Conservation (phyloP, 2,888 invertebrate genomes). For the Strigamia transsilvanica region DNA sequence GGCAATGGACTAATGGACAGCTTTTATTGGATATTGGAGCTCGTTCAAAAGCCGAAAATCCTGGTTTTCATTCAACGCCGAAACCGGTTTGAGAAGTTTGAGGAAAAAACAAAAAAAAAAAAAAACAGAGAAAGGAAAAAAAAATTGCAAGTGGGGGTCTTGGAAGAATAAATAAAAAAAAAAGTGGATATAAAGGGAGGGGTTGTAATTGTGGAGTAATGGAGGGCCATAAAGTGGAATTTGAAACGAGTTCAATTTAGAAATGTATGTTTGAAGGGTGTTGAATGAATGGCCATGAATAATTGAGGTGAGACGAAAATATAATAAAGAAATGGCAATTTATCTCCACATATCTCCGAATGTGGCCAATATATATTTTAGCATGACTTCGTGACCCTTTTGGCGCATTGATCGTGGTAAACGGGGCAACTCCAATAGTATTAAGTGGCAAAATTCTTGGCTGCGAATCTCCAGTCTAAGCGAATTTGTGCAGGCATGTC, state of each 20-base stretch:
- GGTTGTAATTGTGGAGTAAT: slow-evolving; percentile 3
- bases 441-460: not conserved
- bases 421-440: not conserved
- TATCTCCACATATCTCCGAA: too few relatives aligned
- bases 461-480: slow-evolving; percentile 2
- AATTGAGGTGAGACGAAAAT: not conserved
- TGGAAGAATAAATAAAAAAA: not conserved
- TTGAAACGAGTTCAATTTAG: not conserved
- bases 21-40: slow-evolving; percentile 27
- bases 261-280: not conserved
- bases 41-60: slow-evolving; percentile 39
- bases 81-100: not conserved
- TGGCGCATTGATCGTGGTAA: not conserved
- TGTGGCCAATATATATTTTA: too few relatives aligned
- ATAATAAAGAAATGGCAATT: not conserved
- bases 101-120: too few relatives aligned
- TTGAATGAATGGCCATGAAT: not conserved
- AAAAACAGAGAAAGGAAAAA: too few relatives aligned
- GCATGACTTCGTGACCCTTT: not conserved
- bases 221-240: not conserved
- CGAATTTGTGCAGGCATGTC: slow-evolving; percentile 9
- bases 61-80: slow-evolving; percentile 26
- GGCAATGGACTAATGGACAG: slow-evolving; percentile 30
- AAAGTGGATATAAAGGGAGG: not conserved
- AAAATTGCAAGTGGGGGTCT: not conserved